These are phyloP conservation scores for Rhynchomys soricoides DNA, from an alignment of 2,113 vertebrate genomes.

Conservation along the genomic window DNA sequence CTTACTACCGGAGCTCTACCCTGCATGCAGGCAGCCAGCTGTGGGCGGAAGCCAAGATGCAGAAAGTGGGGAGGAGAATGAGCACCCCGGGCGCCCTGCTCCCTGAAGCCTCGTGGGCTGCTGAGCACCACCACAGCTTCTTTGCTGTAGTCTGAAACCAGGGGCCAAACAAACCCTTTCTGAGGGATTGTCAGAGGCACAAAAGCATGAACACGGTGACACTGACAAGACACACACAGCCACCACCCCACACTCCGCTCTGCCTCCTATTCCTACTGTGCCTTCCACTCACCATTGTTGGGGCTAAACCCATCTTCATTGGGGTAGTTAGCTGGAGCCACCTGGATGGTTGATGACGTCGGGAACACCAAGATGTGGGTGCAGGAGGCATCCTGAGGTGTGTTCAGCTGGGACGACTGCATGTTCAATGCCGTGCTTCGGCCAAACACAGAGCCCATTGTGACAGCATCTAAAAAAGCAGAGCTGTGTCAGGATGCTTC, in stretches of 20 bases:
- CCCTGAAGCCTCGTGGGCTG: neutral
- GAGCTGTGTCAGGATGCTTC: neutral
- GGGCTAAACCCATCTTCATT: slow-evolving; percentile 93
- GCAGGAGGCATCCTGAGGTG: slow-evolving; percentile 97
- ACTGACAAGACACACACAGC: neutral
- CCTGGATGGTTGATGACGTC: slow-evolving; percentile 96
- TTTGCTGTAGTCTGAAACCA: neutral
- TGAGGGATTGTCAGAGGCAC: neutral
- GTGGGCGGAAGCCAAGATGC: neutral
- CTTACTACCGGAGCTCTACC: neutral
- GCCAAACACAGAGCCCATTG: slow-evolving; percentile 98
- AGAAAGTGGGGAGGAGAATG: neutral
- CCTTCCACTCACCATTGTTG: slow-evolving; percentile 89
- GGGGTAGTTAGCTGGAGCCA: slow-evolving; percentile 95
- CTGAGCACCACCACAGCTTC: neutral
- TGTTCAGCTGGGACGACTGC: slow-evolving; percentile 98
- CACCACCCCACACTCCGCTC: accelerated
- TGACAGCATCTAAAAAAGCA: slow-evolving; percentile 92
- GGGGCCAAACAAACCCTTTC: too few species aligned
- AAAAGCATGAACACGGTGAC: neutral
- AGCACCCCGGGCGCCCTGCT: neutral
- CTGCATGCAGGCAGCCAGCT: too few species aligned
- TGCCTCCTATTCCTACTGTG: accelerated
- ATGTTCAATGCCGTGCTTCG: slow-evolving; percentile 96
- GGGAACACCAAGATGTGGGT: slow-evolving; percentile 99